Conservation (phyloP, 2,113 vertebrate species). For the Mirza zaza region DNA sequence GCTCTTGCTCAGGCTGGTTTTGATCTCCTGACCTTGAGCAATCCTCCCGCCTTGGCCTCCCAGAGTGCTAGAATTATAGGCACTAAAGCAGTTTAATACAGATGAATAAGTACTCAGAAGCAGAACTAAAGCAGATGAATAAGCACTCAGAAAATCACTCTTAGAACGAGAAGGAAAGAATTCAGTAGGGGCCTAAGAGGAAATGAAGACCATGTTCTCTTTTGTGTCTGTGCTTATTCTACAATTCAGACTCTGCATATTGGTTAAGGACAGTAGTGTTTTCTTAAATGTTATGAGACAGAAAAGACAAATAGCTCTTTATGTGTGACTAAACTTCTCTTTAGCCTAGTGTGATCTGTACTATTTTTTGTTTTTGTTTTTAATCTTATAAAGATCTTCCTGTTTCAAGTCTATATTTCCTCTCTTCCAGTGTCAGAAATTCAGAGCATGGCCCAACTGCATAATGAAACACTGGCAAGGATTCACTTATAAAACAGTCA, state of each 20-base stretch:
- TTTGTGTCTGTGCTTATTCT: neutral
- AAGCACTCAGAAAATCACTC: neutral
- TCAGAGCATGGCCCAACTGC: neutral
- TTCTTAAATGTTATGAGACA: neutral
- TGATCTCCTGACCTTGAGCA: no score
- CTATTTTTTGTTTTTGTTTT: neutral
- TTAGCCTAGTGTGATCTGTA: neutral
- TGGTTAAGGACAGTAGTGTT: neutral
- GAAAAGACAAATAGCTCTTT: neutral
- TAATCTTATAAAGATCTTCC: neutral
- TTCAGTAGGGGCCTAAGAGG: neutral
- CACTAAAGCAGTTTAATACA: neutral
- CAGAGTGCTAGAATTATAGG: no score
- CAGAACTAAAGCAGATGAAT: neutral
- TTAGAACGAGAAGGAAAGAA: neutral
- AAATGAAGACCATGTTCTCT: neutral
- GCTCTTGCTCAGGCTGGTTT: no score
- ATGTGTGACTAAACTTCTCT: neutral
- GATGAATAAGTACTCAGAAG: neutral
- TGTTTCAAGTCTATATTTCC: neutral
- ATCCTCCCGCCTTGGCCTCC: no score
- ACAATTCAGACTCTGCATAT: neutral
- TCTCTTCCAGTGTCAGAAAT: neutral
- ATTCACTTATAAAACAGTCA: neutral
- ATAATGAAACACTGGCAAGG: neutral